Conservation (phyloP, 1,140 invertebrate genomes). For the Lordiphosa mommai region DNA sequence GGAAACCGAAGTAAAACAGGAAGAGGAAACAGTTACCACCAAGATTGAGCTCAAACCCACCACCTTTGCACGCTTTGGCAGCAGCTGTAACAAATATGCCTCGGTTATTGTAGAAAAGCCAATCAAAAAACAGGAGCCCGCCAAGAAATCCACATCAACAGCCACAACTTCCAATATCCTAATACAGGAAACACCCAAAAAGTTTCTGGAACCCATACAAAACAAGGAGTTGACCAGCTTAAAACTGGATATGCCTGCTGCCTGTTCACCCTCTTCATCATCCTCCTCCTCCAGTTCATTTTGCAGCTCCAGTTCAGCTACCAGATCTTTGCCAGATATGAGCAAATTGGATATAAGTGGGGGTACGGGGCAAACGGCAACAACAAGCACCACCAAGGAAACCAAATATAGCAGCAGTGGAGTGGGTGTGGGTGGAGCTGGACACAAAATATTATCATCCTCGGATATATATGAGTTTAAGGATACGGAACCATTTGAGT, state of each 20-base stretch:
- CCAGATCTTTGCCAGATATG: conserved; percentile 71
- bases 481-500: conserved; percentile 92
- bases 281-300: conserved; percentile 53
- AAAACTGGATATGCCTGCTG: conserved; percentile 62
- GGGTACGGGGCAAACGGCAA: background rate
- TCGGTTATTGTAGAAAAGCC: conserved; percentile 73
- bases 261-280: conserved; percentile 66
- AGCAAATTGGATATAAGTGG: conserved; percentile 73
- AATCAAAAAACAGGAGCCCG: conserved; percentile 7
- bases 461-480: conserved; percentile 89
- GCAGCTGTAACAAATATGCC: conserved; percentile 43
- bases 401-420: conserved; percentile 38
- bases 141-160: background rate
- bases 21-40: conserved; percentile 6
- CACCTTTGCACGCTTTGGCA: background rate
- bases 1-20: conserved; percentile 33
- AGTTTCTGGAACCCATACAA: conserved; percentile 52
- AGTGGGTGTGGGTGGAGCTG: conserved; percentile 4
- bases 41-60: background rate
- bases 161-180: too few relatives aligned
- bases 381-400: conserved; percentile 26
- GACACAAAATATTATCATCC: conserved; percentile 51
- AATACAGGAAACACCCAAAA: conserved; percentile 32
- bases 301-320: conserved; percentile 50
- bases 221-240: conserved; percentile 54